phyloP scores from a whole-genome alignment of 2,888 invertebrate genomes.

The Hirtodrosophila duncani region DNA sequence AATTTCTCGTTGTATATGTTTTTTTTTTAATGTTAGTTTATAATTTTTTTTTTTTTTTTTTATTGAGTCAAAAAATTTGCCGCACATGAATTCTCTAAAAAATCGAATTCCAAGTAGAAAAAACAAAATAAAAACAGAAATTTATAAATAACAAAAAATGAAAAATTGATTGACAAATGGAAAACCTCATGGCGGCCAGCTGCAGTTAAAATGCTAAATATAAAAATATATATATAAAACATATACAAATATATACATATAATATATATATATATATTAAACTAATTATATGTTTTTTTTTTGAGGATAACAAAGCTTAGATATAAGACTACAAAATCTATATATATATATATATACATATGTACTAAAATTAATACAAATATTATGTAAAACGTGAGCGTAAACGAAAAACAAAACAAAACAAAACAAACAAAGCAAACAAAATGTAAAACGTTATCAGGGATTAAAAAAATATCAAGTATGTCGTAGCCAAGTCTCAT shows the following conservation, averaged over 20 bases:
- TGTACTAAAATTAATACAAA: slow-evolving; percentile 21
- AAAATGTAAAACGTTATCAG: slow-evolving; percentile 68
- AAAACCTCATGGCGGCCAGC: slow-evolving; percentile 33
- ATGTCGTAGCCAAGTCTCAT: slow-evolving; percentile 43
- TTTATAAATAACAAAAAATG: slow-evolving; percentile 28
- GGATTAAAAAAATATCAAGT: slow-evolving; percentile 68
- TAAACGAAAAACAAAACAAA: slow-evolving; percentile 19
- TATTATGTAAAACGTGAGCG: slow-evolving; percentile 34
- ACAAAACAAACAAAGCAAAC: slow-evolving; percentile 26
- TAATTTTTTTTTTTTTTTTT: slow-evolving; percentile 18
- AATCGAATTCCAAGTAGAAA: slow-evolving; percentile 46
- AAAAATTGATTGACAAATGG: no score
- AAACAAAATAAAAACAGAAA: slow-evolving; percentile 6
- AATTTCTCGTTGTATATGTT: slow-evolving; percentile 42
- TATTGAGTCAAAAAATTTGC: no score
- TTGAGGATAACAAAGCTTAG: slow-evolving; percentile 2
- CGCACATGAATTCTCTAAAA: slow-evolving; percentile 5
- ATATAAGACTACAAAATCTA: no score
- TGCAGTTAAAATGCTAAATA: slow-evolving; percentile 24
- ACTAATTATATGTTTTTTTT: slow-evolving; percentile 25
- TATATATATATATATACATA: slow-evolving; percentile 21
- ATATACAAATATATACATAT: no score
- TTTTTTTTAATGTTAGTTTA: slow-evolving; percentile 28
- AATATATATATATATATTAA: no score
- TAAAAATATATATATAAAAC: no score